A percentile compares a stretch with the other conserved stretches of the same genome.
phyloP scores from a whole-genome alignment of 2,888 invertebrate genomes.

The Brachyopa scutellaris region DNA sequence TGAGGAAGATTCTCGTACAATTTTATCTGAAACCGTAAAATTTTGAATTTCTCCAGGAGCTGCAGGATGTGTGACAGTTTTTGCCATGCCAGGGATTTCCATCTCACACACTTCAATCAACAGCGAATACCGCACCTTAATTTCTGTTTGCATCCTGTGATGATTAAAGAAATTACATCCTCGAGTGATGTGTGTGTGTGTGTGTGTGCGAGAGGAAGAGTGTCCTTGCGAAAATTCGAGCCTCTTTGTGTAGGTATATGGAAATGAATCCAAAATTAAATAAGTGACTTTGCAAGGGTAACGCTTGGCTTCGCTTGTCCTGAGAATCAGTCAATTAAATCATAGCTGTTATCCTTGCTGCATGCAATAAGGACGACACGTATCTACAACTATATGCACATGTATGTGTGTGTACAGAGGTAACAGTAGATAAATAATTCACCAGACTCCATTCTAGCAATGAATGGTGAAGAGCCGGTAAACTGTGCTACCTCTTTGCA shows the following conservation, averaged over 20 bases:
- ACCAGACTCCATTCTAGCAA: constrained; percentile 45
- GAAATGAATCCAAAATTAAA: constrained; percentile 48
- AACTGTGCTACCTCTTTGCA: constrained; percentile 25
- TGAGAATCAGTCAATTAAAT: constrained; percentile 62
- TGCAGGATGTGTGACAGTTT: constrained; percentile 1
- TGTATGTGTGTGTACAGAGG: background rate
- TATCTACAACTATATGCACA: background rate
- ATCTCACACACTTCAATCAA: constrained; percentile 22
- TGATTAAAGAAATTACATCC: constrained; percentile 24
- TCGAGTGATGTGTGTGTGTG: too few species aligned
- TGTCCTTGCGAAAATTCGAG: background rate
- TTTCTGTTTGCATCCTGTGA: constrained; percentile 22
- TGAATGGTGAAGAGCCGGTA: constrained; percentile 24
- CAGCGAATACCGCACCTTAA: constrained; percentile 35
- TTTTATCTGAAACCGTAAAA: constrained; percentile 50
- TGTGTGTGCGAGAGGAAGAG: background rate
- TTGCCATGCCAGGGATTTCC: constrained; percentile 10
- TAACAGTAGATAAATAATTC: constrained; percentile 65
- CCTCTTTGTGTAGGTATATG: background rate
- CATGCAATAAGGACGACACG: constrained; percentile 10
- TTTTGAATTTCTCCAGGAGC: constrained; percentile 37
- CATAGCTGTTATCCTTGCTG: constrained; percentile 60
- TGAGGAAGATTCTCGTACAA: constrained; percentile 33
- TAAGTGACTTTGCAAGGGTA: constrained; percentile 36
- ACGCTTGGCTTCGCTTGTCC: constrained; percentile 13